Percentiles rank a stretch among this genome's conserved stretches.
These are phyloP conservation scores for Caenorhabditis wallacei DNA, from an alignment of 2,888 invertebrate genomes.

Conservation along the genomic window DNA sequence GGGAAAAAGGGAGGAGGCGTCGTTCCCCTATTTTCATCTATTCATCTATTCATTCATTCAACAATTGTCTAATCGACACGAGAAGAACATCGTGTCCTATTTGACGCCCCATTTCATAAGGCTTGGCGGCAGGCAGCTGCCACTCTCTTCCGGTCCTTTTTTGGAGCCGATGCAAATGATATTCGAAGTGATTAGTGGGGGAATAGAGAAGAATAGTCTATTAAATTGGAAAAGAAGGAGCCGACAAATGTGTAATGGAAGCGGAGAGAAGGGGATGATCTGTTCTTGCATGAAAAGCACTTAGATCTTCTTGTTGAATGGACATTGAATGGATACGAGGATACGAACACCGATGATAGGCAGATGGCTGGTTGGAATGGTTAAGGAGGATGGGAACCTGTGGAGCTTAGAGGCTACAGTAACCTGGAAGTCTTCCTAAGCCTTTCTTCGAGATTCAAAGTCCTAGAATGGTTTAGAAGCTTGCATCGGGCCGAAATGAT, in stretches of 20 bases:
- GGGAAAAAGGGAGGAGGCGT: conserved; percentile 37
- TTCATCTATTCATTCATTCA: conserved; percentile 46
- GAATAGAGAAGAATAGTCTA: conserved; percentile 19
- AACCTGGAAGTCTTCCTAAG: neutral
- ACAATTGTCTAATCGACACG: conserved; percentile 55
- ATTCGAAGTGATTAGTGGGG: conserved; percentile 56
- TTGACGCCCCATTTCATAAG: conserved; percentile 47
- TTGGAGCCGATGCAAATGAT: conserved; percentile 64
- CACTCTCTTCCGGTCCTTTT: conserved; percentile 48
- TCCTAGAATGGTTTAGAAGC: too few species aligned
- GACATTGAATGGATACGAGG: neutral
- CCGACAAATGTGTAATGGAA: neutral
- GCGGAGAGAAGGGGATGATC: conserved; percentile 17
- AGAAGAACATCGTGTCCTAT: conserved; percentile 8
- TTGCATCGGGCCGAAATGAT: too few species aligned
- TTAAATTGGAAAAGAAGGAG: conserved; percentile 43
- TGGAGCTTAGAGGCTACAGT: neutral
- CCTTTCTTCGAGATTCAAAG: neutral
- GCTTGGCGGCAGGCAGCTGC: conserved; percentile 22
- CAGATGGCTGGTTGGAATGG: conserved; percentile 25
- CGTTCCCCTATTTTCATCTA: neutral
- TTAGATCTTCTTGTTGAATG: conserved; percentile 37
- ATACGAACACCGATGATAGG: neutral
- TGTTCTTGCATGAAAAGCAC: conserved; percentile 32
- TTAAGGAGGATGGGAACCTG: conserved; percentile 5